Conservation (phyloP, 2,113 vertebrate genomes). For the Vireo altiloquus region DNA sequence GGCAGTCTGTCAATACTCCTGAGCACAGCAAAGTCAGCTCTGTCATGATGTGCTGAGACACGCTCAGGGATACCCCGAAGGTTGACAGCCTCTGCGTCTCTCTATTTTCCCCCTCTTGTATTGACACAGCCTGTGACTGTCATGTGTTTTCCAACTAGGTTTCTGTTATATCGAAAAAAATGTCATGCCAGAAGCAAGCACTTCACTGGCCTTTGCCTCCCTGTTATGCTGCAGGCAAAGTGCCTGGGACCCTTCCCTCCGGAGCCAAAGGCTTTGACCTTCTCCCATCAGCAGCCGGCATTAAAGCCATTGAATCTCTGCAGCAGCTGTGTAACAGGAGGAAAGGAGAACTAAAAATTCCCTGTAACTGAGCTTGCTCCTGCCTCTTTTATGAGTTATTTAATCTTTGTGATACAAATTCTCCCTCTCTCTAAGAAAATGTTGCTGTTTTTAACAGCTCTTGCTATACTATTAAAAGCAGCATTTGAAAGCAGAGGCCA, state of each 20-base stretch:
- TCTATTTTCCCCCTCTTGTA: background rate
- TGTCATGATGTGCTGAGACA: background rate
- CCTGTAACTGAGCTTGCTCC: background rate
- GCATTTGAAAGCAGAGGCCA: background rate
- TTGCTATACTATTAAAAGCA: background rate
- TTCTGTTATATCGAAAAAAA: background rate
- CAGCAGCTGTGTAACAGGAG: background rate
- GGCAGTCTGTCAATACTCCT: background rate
- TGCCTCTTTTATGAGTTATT: background rate
- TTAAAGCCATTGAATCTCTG: background rate
- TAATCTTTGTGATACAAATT: background rate
- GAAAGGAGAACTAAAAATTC: background rate
- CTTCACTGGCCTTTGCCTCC: background rate
- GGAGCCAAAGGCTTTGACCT: background rate
- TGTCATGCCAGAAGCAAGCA: background rate
- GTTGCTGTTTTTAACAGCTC: background rate
- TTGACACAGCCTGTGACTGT: background rate
- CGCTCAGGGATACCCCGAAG: background rate
- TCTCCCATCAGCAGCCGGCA: background rate
- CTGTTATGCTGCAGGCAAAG: background rate
- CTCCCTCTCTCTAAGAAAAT: background rate
- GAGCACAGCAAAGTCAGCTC: background rate
- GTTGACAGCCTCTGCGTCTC: fast-evolving
- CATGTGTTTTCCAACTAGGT: background rate
- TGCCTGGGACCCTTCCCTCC: background rate